Conservation (phyloP, 2,797 vertebrate species). For the Sebastiscus tertius region DNA sequence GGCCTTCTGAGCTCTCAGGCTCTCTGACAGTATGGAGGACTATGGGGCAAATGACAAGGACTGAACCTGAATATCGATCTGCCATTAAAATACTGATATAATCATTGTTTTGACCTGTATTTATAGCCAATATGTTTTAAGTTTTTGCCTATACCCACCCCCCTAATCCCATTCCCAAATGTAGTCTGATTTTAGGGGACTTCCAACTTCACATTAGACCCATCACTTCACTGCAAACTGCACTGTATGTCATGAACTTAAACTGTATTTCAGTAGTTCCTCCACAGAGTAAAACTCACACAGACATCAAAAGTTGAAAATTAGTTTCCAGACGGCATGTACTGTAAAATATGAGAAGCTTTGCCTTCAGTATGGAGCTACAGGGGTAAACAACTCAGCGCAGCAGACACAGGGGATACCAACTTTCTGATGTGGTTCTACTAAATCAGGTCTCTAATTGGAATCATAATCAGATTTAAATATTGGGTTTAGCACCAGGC, state of each 20-base stretch:
- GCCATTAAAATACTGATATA: background rate
- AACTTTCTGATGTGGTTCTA: slow-evolving; percentile 52
- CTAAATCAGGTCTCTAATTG: slow-evolving; percentile 56
- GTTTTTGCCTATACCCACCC: background rate
- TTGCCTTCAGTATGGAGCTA: background rate
- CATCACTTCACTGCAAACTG: background rate
- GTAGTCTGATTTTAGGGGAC: slow-evolving; percentile 7
- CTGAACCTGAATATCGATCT: background rate
- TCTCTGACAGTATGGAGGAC: background rate
- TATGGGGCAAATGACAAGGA: background rate
- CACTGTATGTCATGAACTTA: background rate
- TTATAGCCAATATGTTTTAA: background rate
- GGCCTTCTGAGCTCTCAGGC: slow-evolving; percentile 21
- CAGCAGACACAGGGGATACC: slow-evolving; percentile 31
- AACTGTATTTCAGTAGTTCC: background rate
- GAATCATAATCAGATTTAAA: slow-evolving; percentile 61
- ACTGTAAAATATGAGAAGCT: slow-evolving; percentile 1
- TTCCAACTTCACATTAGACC: background rate
- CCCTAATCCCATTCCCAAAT: background rate
- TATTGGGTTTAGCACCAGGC: slow-evolving; percentile 39
- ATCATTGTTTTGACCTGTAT: background rate
- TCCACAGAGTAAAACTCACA: slow-evolving; percentile 9
- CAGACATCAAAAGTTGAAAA: slow-evolving; percentile 14
- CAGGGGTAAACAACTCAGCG: slow-evolving; percentile 50
- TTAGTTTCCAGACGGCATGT: background rate